Conservation (phyloP, 2,113 vertebrate genomes). For the Zosterops lateralis region DNA sequence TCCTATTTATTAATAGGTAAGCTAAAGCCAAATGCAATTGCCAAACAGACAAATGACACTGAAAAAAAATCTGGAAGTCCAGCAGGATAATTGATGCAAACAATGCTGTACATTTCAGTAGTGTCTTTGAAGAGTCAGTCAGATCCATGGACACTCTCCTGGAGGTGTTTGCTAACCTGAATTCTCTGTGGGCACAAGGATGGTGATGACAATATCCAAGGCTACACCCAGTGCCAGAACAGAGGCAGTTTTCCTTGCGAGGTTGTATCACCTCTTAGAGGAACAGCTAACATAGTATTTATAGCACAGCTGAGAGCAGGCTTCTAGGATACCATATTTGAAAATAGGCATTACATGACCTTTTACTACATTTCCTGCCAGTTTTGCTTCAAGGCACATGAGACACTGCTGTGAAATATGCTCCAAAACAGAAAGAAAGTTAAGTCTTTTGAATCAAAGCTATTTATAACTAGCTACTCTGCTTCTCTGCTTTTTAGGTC, state of each 20-base stretch:
- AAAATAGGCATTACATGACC: background rate
- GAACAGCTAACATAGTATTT: background rate
- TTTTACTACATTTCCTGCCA: background rate
- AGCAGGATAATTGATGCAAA: background rate
- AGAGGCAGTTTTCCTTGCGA: rapidly evolving
- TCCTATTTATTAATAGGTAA: background rate
- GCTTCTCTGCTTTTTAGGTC: background rate
- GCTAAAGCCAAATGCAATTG: background rate
- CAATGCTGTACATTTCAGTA: background rate
- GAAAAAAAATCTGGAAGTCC: background rate
- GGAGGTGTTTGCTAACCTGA: background rate
- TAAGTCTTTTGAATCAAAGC: background rate
- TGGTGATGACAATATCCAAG: background rate
- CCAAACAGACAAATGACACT: background rate
- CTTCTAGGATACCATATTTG: background rate
- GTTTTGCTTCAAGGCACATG: background rate
- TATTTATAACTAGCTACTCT: background rate
- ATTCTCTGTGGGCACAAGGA: background rate
- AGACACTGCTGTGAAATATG: background rate
- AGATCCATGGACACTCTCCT: background rate
- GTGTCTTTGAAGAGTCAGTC: background rate
- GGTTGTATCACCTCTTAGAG: background rate
- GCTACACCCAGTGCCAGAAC: background rate
- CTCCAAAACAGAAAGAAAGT: background rate
- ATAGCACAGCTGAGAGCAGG: background rate